Base-by-base conservation (phyloP, 1,140 invertebrate genomes). In the Panagrolaimus sp. region DNA sequence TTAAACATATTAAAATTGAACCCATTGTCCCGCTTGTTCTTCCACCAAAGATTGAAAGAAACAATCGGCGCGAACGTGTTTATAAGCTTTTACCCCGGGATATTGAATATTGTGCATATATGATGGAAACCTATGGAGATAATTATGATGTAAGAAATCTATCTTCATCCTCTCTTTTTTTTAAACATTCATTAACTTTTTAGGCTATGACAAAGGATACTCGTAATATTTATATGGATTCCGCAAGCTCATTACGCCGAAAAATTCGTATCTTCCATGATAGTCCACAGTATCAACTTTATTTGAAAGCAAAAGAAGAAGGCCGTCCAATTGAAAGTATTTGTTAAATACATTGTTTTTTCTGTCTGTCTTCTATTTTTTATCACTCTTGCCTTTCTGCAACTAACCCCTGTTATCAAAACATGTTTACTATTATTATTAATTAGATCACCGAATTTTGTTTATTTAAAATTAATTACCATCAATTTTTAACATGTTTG, bases 71-170 rank as follows among this genome's bases (percentile, higher is more conserved):
- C n/a, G 70, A 72, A 47, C 70, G 70, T 27, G 48, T 46, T 46
- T 44, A 72, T 43, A 63, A 53, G 44, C 42, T 74, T 25, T 38
- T 75, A 43, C 73, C 73, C 5, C 62, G 47, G 27, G 72, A 74
- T 43, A 72, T 74, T 42, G 67, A 70, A 38, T 74, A 63, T 46
- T 74, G 72, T 66, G 31, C 61, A 5, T 67, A 75, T 16, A 74
- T 74, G 72, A 75, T 74, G 57, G 72, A 74, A 53, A 74, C 65
- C 9, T 74, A 74, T 27, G 68, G 62, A 48, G 72, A 74, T 13
- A 48, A 72, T 74, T 72, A 63, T 70, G 72, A 74, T 69, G 67
- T 45, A 31, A 44, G 57, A 42, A 9, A 5, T 16, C 8, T 23
- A 25, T 4, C 16, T 7, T 38, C 31, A 38, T 38, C 7, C 31